Evolutionary conservation across 2,113 vertebrate genomes (phyloP), one percentile per base, ranked within the genome.

Genomic region (Mungos mungo): DNA sequence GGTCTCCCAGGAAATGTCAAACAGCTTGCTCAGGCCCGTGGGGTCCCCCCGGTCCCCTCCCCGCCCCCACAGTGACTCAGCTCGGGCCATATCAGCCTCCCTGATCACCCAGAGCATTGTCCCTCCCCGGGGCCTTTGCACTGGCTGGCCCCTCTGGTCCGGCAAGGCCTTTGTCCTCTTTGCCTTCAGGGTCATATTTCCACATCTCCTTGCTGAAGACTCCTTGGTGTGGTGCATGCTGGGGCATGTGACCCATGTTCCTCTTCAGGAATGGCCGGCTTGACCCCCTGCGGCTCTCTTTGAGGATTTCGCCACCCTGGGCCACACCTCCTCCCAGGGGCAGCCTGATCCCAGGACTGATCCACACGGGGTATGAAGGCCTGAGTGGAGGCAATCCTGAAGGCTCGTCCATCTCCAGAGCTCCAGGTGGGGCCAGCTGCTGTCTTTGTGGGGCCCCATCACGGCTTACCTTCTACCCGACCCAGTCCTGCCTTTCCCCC

Each of bases 311-410:
- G 33, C 12, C 66, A 13, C 45, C 60, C 47, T 15, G 54, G 79
- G 85, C 14, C 1, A 14, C 6, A 3, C 47, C 41, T 81, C 41
- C 68, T 57, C 81, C 63, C 21, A 29, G 25, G 41, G 35, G 14
- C 21, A n/a, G 74, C 54, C 83, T 66, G 21, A 6, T 23, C 60
- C 68, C 45, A 13, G 1, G 0, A 38, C 21, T 0, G 8, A 33
- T 12, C 50, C 5, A 2, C 25, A 52, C 2, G 0, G 19, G 13
- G 1, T 3, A 0, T 3, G 47, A 23, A 54, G 25, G 54, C 16
- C 50, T 19, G n/a, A 57, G 21, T 21, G 50, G 25, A 66, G 71
- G 33, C 1, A 3, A 41, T 38, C 72, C 76, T 38, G 65, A 35
- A 8, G 11, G n/a, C 52, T 54, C 25, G 16, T 23, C 66, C 21